Conservation (phyloP, 2,113 vertebrate genomes). For the Parus major region DNA sequence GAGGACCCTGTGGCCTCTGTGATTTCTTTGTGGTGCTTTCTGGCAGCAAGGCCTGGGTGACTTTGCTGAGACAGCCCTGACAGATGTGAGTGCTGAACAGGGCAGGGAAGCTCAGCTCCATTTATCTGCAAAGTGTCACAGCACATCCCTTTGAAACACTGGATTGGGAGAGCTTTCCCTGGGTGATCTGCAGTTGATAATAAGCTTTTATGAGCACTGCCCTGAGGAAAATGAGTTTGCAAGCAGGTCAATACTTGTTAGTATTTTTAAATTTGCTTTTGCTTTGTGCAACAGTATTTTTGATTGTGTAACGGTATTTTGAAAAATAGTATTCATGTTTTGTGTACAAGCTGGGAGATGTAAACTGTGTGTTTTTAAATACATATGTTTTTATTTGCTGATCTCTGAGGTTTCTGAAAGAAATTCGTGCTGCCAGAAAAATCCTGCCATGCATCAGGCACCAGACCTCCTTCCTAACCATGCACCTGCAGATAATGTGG, state of each 20-base stretch:
- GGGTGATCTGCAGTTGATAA: neutral
- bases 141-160: neutral
- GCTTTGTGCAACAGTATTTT: neutral
- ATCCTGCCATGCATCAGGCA: neutral
- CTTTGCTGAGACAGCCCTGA: neutral
- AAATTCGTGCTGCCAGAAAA: neutral
- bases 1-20: neutral
- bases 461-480: neutral
- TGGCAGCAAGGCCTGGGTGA: neutral
- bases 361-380: neutral
- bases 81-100: neutral
- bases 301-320: neutral
- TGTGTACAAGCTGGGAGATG: neutral
- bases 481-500: neutral
- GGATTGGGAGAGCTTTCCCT: neutral
- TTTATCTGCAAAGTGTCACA: constrained; percentile 5
- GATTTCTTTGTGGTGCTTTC: neutral
- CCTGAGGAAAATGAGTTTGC: constrained; percentile 4
- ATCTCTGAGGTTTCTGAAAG: neutral
- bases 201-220: neutral
- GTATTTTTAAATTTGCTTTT: neutral
- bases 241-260: neutral
- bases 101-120: neutral
- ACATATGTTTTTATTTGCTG: neutral
- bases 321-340: neutral